Conservation (phyloP, 2,888 invertebrate genomes). For the Mantis religiosa region DNA sequence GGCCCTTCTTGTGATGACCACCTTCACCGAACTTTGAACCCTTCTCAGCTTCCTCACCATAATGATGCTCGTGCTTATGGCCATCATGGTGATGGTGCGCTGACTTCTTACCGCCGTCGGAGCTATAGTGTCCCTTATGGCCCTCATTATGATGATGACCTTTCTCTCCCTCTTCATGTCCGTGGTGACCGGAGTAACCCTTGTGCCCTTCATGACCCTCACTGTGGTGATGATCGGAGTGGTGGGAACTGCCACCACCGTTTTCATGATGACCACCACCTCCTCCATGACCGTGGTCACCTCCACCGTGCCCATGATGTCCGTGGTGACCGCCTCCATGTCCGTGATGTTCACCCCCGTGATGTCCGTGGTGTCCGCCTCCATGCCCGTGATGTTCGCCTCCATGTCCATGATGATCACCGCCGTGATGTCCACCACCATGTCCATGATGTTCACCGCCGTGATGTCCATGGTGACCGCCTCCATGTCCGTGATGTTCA, state of each 20-base stretch:
- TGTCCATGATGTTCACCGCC: background rate
- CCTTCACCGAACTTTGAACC: constrained; percentile 53
- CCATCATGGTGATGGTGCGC: constrained; percentile 52
- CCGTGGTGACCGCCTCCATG: background rate
- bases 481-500: background rate
- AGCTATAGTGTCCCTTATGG: constrained; percentile 59
- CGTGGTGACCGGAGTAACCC: constrained; percentile 60
- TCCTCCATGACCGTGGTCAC: background rate
- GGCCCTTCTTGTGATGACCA: constrained; percentile 67
- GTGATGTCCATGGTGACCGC: background rate
- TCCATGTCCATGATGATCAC: background rate
- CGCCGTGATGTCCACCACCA: background rate
- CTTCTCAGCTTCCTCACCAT: constrained; percentile 46
- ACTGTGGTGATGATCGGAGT: constrained; percentile 52
- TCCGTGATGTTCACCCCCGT: background rate
- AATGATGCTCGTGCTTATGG: constrained; percentile 48
- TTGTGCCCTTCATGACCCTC: constrained; percentile 61
- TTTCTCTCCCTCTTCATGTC: constrained; percentile 58
- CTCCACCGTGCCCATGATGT: background rate
- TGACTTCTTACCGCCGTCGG: constrained; percentile 59
- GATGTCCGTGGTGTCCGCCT: background rate
- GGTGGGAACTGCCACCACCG: constrained; percentile 55
- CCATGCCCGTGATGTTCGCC: background rate
- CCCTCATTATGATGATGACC: constrained; percentile 66
- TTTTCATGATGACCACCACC: constrained; percentile 36